These are phyloP conservation scores for Dioctria rufipes DNA, from an alignment of 2,888 invertebrate species.

Conservation along the genomic window DNA sequence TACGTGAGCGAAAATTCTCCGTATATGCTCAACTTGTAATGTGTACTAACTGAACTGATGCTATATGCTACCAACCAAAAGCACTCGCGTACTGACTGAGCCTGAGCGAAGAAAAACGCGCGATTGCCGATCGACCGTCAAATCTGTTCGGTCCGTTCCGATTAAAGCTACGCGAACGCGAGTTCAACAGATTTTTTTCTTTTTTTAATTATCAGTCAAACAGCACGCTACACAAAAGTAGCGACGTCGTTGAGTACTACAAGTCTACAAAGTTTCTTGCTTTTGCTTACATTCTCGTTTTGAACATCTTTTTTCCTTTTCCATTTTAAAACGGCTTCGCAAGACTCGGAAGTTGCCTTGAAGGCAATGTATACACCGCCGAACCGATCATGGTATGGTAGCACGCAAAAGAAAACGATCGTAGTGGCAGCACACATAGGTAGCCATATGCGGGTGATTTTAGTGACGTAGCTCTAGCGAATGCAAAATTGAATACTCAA, in stretches of 20 bases:
- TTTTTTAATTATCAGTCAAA: constrained; percentile 16
- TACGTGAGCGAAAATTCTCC: neutral
- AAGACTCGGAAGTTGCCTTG: neutral
- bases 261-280: neutral
- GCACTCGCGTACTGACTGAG: constrained; percentile 27
- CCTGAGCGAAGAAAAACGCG: constrained; percentile 20
- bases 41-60: neutral
- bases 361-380: no score
- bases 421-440: neutral
- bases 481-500: neutral
- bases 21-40: neutral
- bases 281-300: constrained; percentile 20
- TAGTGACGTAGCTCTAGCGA: no score
- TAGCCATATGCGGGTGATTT: constrained; percentile 9
- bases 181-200: constrained; percentile 23
- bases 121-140: neutral
- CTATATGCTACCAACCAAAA: constrained; percentile 14
- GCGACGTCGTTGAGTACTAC: neutral
- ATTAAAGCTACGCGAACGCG: constrained; percentile 10
- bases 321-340: neutral
- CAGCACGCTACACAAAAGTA: neutral
- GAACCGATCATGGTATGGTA: no score
- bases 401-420: no score
- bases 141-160: neutral
- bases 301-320: neutral